A percentile compares a stretch with the other conserved stretches of the same genome.
Evolutionary conservation across 2,888 invertebrate species (phyloP).

Genomic region (Diarsia mendica): DNA sequence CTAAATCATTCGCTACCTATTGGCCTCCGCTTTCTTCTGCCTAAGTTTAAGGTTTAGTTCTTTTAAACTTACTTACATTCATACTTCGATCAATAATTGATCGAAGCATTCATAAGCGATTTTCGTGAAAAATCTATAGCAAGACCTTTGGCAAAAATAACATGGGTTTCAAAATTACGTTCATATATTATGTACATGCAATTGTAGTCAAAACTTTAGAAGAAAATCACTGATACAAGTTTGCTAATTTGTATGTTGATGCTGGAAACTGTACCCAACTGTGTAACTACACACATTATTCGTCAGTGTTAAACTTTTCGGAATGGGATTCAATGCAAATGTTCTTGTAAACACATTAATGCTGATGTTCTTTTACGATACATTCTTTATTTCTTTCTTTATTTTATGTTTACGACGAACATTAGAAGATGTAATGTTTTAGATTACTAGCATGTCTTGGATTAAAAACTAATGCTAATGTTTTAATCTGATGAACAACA

Average conservation of each 20-base stretch:
- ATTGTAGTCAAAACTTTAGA: neutral
- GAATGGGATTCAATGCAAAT: conserved; percentile 49
- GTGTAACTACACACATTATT: conserved; percentile 40
- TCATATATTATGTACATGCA: neutral
- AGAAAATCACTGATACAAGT: neutral
- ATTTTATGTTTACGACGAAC: conserved; percentile 26
- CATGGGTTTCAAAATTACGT: neutral
- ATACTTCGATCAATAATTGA: neutral
- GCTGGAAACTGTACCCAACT: neutral
- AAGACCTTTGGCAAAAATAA: neutral
- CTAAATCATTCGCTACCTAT: neutral
- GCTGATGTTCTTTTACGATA: conserved; percentile 18
- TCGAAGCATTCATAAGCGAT: neutral
- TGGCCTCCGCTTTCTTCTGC: no score
- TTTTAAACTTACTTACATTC: no score
- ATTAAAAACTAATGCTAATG: conserved; percentile 12
- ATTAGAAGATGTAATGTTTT: conserved; percentile 31
- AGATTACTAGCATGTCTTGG: conserved; percentile 16
- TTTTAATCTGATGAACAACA: neutral
- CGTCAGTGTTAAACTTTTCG: conserved; percentile 35
- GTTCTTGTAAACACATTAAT: conserved; percentile 46
- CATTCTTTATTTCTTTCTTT: conserved; percentile 6
- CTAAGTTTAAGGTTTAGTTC: no score
- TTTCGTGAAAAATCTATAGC: neutral
- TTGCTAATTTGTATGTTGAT: neutral